Percentiles rank a stretch among this genome's conserved stretches.
Conservation (phyloP, 2,888 invertebrate genomes). For the Amblyjoppa proteus region DNA sequence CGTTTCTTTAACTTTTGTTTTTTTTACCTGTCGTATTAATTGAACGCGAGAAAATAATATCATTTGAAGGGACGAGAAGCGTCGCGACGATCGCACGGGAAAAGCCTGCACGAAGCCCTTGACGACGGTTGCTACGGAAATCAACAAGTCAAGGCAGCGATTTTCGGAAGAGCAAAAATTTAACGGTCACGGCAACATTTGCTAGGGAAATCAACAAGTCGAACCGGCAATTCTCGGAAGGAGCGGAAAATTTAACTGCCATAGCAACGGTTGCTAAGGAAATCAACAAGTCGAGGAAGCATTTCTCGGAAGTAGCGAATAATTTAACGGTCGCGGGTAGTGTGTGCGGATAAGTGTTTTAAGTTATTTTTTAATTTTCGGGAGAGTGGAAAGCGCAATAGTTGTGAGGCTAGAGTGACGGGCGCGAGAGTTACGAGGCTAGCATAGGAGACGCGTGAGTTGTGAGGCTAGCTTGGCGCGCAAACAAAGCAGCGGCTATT, state of each 20-base stretch:
- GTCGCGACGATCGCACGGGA: not conserved
- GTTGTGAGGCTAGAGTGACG: not conserved
- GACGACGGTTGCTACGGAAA: not conserved
- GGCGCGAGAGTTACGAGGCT: not conserved
- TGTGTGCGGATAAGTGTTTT: not conserved
- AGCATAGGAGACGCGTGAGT: not conserved
- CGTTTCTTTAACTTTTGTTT: not conserved
- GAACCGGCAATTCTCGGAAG: too few relatives aligned
- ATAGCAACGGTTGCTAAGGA: too few relatives aligned
- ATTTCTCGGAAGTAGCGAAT: not conserved
- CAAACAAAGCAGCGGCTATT: constrained; percentile 8
- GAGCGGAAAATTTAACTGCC: too few relatives aligned
- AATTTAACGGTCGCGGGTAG: not conserved
- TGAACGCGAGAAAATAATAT: not conserved
- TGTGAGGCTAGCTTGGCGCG: constrained; percentile 8
- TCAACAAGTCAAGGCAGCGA: not conserved
- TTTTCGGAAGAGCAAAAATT: too few relatives aligned
- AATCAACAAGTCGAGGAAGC: too few relatives aligned
- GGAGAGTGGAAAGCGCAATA: not conserved
- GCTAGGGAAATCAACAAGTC: too few relatives aligned
- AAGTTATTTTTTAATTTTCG: not conserved
- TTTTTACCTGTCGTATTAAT: not conserved
- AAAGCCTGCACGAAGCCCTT: not conserved
- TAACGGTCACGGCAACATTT: too few relatives aligned
- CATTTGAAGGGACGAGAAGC: not conserved